Base-by-base conservation (phyloP, 2,797 vertebrate species). In the Arrhamphus sclerolepis region DNA sequence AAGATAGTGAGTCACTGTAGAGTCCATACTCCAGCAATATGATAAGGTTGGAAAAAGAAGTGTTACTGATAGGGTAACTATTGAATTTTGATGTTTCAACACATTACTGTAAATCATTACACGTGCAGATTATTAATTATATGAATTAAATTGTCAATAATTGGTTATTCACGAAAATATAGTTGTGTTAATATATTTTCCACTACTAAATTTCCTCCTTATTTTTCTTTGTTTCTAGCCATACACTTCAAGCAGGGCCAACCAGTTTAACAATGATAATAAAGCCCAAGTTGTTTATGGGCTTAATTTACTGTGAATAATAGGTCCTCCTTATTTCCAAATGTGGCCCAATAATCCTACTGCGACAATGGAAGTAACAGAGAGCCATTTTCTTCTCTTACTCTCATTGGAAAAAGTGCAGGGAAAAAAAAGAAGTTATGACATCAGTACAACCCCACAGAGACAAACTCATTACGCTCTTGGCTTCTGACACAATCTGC, bases 291-390 rank as follows among this genome's bases (percentile, higher is more conserved):
- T 34, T 29, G 42, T 48, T 66, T 59, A 58, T 64, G 53, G 59
- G 21, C 56, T 72, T 46, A 55, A 76, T 64, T 69, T 55, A 26
- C 42, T 43, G 39, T 61, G 52, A 66, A 53, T 68, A 59, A 75
- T n/a, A 46, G 46, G 40, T 62, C 56, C 68, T 60, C 59, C 56
- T 75, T 72, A 77, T 86, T 70, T 75, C 46, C 17, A 41, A 67
- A 59, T 60, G 60, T 31, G 26, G 42, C 43, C 48, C 17, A 43
- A 56, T 56, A 8, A 49, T 44, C 17, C 49, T 66, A 75, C 85
- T 75, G 71, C 81, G 79, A 81, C 81, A 78, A 89, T 84, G 57
- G 78, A 17, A 79, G 73, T 70, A 81, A 72, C 75, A 84, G 72
- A 19, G 26, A 44, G 20, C 55, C 50, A 46, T 75, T 34, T 34